Percentiles rank a stretch among this genome's conserved stretches.
Evolutionary conservation across 2,888 invertebrate genomes (phyloP).

Genomic region (Alcis repandata): DNA sequence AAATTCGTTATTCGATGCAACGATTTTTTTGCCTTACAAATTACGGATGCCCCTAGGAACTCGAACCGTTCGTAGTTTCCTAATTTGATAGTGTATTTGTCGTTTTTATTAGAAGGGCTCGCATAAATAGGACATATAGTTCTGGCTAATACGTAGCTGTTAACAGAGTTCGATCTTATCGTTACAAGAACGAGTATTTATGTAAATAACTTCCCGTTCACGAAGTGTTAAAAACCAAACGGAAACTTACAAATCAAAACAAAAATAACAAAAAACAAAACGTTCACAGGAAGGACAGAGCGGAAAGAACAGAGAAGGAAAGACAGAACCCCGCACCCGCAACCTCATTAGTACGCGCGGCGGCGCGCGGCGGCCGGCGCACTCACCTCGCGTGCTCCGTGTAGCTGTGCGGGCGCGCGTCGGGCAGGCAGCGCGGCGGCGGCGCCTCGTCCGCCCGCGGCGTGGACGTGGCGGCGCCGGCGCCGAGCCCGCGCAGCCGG

Average conservation of each 20-base stretch:
- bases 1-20: too few species aligned
- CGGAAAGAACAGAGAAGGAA: slow-evolving; percentile 35
- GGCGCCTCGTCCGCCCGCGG: slow-evolving; percentile 34
- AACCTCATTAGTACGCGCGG: slow-evolving; percentile 55
- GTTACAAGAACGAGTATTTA: too few species aligned
- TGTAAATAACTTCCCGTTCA: not conserved
- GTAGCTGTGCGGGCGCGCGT: slow-evolving; percentile 68
- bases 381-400: slow-evolving; percentile 73
- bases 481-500: slow-evolving; percentile 56
- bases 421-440: slow-evolving; percentile 22
- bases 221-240: slow-evolving; percentile 34
- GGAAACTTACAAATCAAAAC: slow-evolving; percentile 31
- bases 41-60: too few species aligned
- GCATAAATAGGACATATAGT: too few species aligned
- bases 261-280: slow-evolving; percentile 38
- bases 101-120: too few species aligned
- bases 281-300: slow-evolving; percentile 36
- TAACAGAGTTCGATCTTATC: too few species aligned
- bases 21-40: too few species aligned
- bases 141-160: not conserved
- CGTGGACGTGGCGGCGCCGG: slow-evolving; percentile 31
- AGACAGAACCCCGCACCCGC: slow-evolving; percentile 47
- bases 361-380: slow-evolving; percentile 39
- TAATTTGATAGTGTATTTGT: too few species aligned
- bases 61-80: too few species aligned